A percentile compares a stretch with the other conserved stretches of the same genome.
Conservation (phyloP, 2,888 invertebrate species). For the Apocheima hispidaria region DNA sequence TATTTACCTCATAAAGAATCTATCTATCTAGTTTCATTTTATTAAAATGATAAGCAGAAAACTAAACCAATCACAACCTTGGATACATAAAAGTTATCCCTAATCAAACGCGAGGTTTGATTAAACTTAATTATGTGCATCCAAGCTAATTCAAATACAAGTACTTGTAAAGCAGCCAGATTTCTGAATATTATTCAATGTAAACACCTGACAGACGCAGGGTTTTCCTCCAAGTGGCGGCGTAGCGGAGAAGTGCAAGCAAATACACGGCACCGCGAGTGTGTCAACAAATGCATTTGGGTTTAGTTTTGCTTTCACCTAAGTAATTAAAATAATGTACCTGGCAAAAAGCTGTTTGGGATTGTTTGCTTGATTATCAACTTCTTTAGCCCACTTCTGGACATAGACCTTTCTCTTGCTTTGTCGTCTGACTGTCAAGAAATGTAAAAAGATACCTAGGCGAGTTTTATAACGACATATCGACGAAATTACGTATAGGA, state of each 20-base stretch:
- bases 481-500: too few relatives aligned
- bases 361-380: not conserved
- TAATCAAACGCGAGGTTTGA: not conserved
- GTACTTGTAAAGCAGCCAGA: slow-evolving; percentile 50
- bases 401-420: too few relatives aligned
- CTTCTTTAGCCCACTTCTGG: too few relatives aligned
- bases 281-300: slow-evolving; percentile 34
- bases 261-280: slow-evolving; percentile 45
- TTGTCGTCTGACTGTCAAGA: too few relatives aligned
- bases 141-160: slow-evolving; percentile 51
- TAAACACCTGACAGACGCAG: slow-evolving; percentile 76
- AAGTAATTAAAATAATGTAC: slow-evolving; percentile 15
- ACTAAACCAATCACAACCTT: not conserved
- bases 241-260: slow-evolving; percentile 59
- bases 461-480: too few relatives aligned
- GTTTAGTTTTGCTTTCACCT: slow-evolving; percentile 14
- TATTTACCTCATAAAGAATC: too few relatives aligned
- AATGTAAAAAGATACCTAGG: too few relatives aligned
- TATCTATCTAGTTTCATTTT: too few relatives aligned
- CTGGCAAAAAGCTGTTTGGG: not conserved
- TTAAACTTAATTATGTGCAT: slow-evolving; percentile 2
- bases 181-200: slow-evolving; percentile 65
- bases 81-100: not conserved
- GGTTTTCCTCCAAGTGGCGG: slow-evolving; percentile 67
- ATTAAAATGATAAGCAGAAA: not conserved